These are phyloP conservation scores for Eurytoma californica DNA, from an alignment of 2,888 invertebrate species.

Conservation along the genomic window DNA sequence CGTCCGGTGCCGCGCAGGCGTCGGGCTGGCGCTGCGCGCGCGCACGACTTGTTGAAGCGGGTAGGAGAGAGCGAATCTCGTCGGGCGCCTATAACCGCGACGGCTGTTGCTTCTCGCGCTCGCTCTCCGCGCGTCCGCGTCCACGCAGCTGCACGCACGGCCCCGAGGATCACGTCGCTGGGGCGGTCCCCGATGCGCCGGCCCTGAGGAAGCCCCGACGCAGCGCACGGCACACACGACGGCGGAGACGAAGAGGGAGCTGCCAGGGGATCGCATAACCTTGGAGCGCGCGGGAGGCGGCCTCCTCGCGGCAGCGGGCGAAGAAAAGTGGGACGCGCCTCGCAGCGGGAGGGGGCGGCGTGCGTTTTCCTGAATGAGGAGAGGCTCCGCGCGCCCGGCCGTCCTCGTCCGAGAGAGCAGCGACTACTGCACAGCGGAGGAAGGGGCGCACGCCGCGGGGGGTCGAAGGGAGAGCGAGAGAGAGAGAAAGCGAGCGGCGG, in stretches of 20 bases:
- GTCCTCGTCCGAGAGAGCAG: no score
- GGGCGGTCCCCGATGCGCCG: not conserved
- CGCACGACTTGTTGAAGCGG: constrained; percentile 44
- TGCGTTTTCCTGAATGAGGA: constrained; percentile 44
- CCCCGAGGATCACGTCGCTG: constrained; percentile 1
- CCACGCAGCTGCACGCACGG: constrained; percentile 2
- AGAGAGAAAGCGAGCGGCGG: no score
- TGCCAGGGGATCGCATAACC: not conserved
- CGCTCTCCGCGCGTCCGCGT: not conserved
- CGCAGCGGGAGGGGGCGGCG: not conserved
- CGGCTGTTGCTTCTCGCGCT: constrained; percentile 52
- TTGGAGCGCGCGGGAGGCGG: not conserved
- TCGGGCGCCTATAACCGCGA: constrained; percentile 27
- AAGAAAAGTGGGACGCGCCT: constrained; percentile 35
- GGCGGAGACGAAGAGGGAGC: no score
- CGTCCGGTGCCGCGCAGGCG: constrained; percentile 30
- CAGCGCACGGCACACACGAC: not conserved
- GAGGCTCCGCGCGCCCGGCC: not conserved
- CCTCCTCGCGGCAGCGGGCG: not conserved
- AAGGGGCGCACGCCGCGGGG: not conserved
- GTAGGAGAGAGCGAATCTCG: constrained; percentile 21
- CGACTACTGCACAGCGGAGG: no score
- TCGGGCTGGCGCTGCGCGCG: constrained; percentile 19
- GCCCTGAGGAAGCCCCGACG: not conserved
- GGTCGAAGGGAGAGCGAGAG: no score